Evolutionary conservation across 1,140 invertebrate species (phyloP), one percentile per base, ranked within the genome.

Genomic region (Linepithema humile): DNA sequence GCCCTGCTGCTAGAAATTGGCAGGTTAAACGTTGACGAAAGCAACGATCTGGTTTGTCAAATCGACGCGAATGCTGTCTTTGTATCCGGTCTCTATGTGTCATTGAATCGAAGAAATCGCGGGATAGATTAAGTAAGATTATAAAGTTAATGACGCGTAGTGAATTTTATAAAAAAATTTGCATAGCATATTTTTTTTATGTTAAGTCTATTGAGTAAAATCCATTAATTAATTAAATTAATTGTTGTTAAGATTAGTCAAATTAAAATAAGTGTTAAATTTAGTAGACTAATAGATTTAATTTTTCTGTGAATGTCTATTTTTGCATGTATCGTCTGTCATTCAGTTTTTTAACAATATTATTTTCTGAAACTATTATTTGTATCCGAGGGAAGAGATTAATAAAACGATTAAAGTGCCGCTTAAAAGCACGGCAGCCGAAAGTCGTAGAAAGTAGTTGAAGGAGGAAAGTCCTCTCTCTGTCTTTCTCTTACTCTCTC

Each of bases 1-100:
- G 73, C 85, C 20, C 23, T 12, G 60, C 57, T 85, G 73, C 80
- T 78, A 80, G 82, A 78, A 80, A 87, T 87, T 88, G 85, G 86
- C 86, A 87, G 86, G 67, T 53, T 53, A 67, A 78, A 67, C 65
- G 57, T 60, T 60, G 72, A 40, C 62, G 55, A 73, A 86, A 75
- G 67, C 73, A 55, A 64, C 78, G 23, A 17, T 9, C 40, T 12
- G 69, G 38, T 35, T 35, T 60, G 38, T 35, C 15, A 67, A 60
- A 38, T 59, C 77, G 23, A 32, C 67, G 43, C 35, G n/a, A 45
- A 43, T 45, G 35, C 35, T 9, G 35, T 15, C 38, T 23, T 9
- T 38, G 15, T 40, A 40, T 55, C 9, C 38, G 29, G 15, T 17
- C 26, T n/a, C 9, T 12, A 12, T 15, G n/a, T 7, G 9, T 23